Evolutionary conservation across 2,113 vertebrate species (phyloP).

Genomic region (Apus apus): DNA sequence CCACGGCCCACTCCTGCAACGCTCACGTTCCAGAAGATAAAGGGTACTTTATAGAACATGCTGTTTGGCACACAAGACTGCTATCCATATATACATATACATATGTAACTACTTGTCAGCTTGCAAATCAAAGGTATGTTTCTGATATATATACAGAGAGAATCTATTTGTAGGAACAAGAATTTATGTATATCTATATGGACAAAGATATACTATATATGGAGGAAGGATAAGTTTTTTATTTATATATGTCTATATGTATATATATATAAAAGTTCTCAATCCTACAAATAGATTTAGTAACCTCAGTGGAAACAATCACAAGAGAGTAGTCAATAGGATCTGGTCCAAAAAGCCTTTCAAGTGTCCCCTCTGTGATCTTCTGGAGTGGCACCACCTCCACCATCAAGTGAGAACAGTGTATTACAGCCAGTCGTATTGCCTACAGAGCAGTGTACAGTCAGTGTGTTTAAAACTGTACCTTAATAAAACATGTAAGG

Average conservation of each 20-base stretch:
- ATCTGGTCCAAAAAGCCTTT: neutral
- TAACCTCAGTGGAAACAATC: neutral
- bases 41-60: constrained; percentile 47
- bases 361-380: neutral
- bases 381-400: neutral
- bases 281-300: neutral
- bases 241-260: neutral
- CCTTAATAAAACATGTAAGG: neutral
- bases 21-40: constrained; percentile 53
- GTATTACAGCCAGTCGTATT: neutral
- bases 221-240: neutral
- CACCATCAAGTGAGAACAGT: neutral
- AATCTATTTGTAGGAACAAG: neutral
- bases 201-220: neutral
- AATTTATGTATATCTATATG: neutral
- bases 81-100: constrained; percentile 8
- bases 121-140: constrained; percentile 35
- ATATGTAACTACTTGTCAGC: constrained; percentile 40
- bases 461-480: neutral
- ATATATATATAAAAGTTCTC: neutral
- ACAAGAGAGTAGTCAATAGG: neutral
- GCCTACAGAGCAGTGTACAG: neutral
- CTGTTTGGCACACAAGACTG: constrained; percentile 32
- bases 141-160: neutral
- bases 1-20: constrained; percentile 16